These are phyloP conservation scores for Smithornis capensis DNA, from an alignment of 2,113 vertebrate genomes.

Conservation along the genomic window DNA sequence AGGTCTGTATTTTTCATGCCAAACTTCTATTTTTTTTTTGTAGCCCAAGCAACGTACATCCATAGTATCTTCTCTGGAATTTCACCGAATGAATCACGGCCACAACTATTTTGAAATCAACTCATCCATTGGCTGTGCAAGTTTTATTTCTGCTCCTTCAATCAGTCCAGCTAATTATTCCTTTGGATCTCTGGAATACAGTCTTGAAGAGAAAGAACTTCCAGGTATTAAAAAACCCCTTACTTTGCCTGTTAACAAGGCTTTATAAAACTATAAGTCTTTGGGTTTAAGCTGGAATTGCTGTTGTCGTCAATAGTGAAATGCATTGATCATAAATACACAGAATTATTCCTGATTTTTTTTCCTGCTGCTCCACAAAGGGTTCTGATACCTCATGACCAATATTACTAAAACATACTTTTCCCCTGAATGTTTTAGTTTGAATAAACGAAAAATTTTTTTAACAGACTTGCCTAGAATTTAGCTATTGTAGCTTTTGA, in stretches of 20 bases:
- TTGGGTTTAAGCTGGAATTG: not conserved
- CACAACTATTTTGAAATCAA: slow-evolving; percentile 93
- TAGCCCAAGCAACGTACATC: slow-evolving; percentile 96
- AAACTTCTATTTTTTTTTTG: slow-evolving; percentile 43
- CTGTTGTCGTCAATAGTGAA: not conserved
- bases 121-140: slow-evolving; percentile 87
- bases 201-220: slow-evolving; percentile 76
- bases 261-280: not conserved
- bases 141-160: slow-evolving; percentile 86
- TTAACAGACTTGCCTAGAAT: not conserved
- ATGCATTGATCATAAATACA: not conserved
- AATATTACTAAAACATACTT: not conserved
- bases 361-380: not conserved
- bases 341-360: not conserved
- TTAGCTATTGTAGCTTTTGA: not conserved
- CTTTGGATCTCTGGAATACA: slow-evolving; percentile 77
- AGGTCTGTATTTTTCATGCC: slow-evolving; percentile 20
- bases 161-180: slow-evolving; percentile 86
- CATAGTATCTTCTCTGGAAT: slow-evolving; percentile 92
- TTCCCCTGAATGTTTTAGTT: not conserved
- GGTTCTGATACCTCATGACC: not conserved
- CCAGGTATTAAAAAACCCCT: too few species aligned
- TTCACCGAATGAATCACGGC: slow-evolving; percentile 89
- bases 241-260: not conserved
- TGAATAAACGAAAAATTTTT: not conserved